These are phyloP conservation scores for Hofmannophila pseudospretella DNA, from an alignment of 2,888 invertebrate species.

Conservation along the genomic window DNA sequence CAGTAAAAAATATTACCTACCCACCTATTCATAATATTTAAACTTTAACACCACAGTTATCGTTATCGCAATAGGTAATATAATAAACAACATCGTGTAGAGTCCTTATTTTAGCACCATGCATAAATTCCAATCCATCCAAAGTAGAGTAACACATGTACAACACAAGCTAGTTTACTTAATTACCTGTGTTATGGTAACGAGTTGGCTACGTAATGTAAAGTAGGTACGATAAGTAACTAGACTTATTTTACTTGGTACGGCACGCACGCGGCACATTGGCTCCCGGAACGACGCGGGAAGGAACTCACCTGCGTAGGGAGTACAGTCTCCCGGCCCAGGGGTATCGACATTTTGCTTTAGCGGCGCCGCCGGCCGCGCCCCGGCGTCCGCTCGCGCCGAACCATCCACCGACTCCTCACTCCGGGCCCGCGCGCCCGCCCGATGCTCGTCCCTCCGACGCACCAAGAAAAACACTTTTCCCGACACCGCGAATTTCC, in stretches of 20 bases:
- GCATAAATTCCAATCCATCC: neutral
- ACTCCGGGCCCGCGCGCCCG: conserved; percentile 43
- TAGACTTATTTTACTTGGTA: neutral
- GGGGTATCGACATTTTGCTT: conserved; percentile 76
- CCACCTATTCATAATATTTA: neutral
- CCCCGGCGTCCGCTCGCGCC: conserved; percentile 72
- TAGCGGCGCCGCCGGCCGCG: conserved; percentile 73
- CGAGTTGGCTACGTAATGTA: no score
- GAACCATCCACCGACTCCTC: conserved; percentile 68
- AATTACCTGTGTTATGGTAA: neutral
- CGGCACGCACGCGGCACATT: conserved; percentile 2
- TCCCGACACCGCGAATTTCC: conserved; percentile 45
- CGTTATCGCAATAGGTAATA: neutral
- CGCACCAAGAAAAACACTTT: conserved; percentile 69
- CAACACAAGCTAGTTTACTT: neutral
- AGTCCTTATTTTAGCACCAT: no score
- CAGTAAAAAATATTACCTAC: neutral
- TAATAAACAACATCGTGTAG: no score
- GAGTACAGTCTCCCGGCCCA: conserved; percentile 71
- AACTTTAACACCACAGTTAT: neutral
- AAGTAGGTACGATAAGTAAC: neutral
- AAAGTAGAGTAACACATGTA: neutral
- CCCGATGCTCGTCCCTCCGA: conserved; percentile 37
- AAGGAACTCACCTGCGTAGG: conserved; percentile 69
- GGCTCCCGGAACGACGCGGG: conserved; percentile 13